Evolutionary conservation across 2,797 vertebrate genomes (phyloP).

Genomic region (Tokudaia muenninki): DNA sequence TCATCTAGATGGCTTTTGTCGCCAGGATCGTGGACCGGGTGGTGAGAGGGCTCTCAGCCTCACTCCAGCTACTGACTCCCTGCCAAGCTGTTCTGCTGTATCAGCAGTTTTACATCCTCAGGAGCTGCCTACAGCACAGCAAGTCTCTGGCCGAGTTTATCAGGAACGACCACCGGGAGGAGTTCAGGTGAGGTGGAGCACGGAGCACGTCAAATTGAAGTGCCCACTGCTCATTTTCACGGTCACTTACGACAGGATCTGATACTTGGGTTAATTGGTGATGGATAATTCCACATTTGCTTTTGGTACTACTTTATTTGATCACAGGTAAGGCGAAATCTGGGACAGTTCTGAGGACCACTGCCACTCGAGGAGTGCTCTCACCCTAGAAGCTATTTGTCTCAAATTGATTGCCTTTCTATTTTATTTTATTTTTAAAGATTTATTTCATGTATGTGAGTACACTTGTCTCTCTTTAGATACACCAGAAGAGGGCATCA

Average conservation of each 20-base stretch:
- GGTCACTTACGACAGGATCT: neutral
- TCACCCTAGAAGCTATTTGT: neutral
- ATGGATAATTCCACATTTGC: neutral
- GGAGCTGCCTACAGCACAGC: constrained; percentile 89
- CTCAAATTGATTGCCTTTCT: neutral
- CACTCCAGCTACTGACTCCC: constrained; percentile 83
- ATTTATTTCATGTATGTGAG: too few species aligned
- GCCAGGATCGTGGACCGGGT: constrained; percentile 87
- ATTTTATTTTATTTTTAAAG: too few species aligned
- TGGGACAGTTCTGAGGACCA: neutral
- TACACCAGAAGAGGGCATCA: too few species aligned
- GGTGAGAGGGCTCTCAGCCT: constrained; percentile 85
- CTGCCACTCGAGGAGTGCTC: neutral
- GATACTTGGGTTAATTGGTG: neutral
- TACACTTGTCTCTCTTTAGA: too few species aligned
- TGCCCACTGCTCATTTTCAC: neutral
- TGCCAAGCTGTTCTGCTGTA: constrained; percentile 88
- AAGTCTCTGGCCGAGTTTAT: constrained; percentile 86
- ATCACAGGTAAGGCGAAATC: constrained; percentile 9
- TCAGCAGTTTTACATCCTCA: constrained; percentile 90
- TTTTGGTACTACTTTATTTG: constrained; percentile 17
- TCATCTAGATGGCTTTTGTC: constrained; percentile 88
- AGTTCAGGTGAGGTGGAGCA: constrained; percentile 89
- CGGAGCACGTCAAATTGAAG: neutral
- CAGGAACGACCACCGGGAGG: constrained; percentile 87